A percentile compares a stretch with the other conserved stretches of the same genome.
Evolutionary conservation across 2,113 vertebrate genomes (phyloP).

Genomic region (Orientallactaga bullata): DNA sequence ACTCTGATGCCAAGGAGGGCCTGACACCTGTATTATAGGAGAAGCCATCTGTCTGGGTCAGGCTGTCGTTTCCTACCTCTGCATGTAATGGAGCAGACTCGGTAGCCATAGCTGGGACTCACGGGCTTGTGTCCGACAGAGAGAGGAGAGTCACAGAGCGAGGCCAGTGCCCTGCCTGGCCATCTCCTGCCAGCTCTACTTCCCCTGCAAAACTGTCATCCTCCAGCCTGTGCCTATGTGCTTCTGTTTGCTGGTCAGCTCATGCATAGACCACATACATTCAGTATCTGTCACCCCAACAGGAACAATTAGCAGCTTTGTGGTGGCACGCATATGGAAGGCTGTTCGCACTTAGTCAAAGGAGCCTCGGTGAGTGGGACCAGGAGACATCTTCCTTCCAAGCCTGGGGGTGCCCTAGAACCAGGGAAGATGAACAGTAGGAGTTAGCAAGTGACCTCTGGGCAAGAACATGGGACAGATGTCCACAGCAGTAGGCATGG

Average conservation of each 20-base stretch:
- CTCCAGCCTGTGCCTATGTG: slow-evolving; percentile 74
- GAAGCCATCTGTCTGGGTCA: slow-evolving; percentile 4
- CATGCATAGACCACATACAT: slow-evolving; percentile 89
- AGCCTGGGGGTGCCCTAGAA: slow-evolving; percentile 95
- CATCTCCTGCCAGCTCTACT: slow-evolving; percentile 58
- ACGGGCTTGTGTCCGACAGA: slow-evolving; percentile 29
- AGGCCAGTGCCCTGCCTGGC: slow-evolving; percentile 27
- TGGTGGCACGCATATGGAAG: slow-evolving; percentile 77
- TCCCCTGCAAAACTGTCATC: slow-evolving; percentile 75
- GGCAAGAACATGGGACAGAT: not conserved
- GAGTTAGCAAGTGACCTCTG: slow-evolving; percentile 35
- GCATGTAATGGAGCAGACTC: slow-evolving; percentile 64
- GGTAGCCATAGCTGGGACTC: slow-evolving; percentile 69
- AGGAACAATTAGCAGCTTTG: slow-evolving; percentile 90
- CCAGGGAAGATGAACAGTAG: slow-evolving; percentile 4
- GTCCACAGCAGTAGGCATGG: not conserved
- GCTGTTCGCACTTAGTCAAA: slow-evolving; percentile 90
- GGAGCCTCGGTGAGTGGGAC: slow-evolving; percentile 91
- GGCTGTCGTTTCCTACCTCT: slow-evolving; percentile 55
- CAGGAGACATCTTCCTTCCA: slow-evolving; percentile 94
- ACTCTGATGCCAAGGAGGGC: slow-evolving; percentile 49
- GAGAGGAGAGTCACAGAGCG: slow-evolving; percentile 52
- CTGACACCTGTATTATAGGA: slow-evolving; percentile 14
- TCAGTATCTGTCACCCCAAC: slow-evolving; percentile 90
- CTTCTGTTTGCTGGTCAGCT: slow-evolving; percentile 88